Evolutionary conservation across 2,888 invertebrate species (phyloP).

Genomic region (Drosophila borborema): DNA sequence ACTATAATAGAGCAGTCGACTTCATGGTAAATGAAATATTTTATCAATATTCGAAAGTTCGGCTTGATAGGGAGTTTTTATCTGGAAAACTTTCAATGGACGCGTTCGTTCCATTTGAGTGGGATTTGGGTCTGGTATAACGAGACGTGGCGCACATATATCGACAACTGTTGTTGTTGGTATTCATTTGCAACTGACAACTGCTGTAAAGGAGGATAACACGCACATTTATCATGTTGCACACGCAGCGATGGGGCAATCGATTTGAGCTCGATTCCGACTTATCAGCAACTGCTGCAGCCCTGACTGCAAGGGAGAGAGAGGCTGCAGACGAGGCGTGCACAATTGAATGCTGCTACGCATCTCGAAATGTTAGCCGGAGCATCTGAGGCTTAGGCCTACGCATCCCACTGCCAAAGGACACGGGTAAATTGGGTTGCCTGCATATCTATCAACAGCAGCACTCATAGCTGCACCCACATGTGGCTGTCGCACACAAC

Average conservation of each 20-base stretch:
- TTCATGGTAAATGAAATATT: not conserved
- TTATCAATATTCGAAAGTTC: slow-evolving; percentile 22
- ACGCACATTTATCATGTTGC: slow-evolving; percentile 74
- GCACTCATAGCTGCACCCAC: slow-evolving; percentile 46
- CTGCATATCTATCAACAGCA: slow-evolving; percentile 70
- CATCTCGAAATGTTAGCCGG: slow-evolving; percentile 33
- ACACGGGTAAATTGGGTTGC: slow-evolving; percentile 56
- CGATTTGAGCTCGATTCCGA: slow-evolving; percentile 74
- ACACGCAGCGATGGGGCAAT: slow-evolving; percentile 65
- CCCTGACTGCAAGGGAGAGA: not conserved
- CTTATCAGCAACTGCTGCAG: slow-evolving; percentile 60
- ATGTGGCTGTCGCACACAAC: slow-evolving; percentile 25
- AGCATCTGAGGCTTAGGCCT: slow-evolving; percentile 40
- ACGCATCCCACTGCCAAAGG: slow-evolving; percentile 58
- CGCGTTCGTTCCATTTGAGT: slow-evolving; percentile 36
- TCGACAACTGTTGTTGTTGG: slow-evolving; percentile 31
- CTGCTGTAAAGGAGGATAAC: slow-evolving; percentile 66
- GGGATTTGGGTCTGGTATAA: slow-evolving; percentile 20
- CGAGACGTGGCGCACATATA: slow-evolving; percentile 36
- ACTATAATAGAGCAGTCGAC: not conserved
- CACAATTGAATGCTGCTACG: slow-evolving; percentile 73
- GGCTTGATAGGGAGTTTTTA: slow-evolving; percentile 15
- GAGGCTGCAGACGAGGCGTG: slow-evolving; percentile 39
- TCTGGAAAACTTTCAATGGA: slow-evolving; percentile 17
- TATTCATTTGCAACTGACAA: slow-evolving; percentile 75